Conservation (phyloP, 2,888 invertebrate species). For the Agriopis aurantiaria region DNA sequence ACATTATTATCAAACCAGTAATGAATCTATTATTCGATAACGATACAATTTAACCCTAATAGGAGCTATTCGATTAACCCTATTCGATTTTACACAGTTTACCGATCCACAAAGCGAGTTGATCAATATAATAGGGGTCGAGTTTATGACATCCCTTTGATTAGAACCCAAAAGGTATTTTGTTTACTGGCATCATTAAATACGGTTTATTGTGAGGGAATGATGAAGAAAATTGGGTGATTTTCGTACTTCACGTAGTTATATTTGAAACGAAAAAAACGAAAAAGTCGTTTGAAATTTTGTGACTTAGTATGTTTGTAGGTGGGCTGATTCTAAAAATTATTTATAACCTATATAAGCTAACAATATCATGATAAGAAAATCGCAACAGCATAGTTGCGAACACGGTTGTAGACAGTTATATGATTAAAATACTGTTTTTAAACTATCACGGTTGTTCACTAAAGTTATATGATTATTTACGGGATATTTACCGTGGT, state of each 20-base stretch:
- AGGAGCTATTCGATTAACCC: constrained; percentile 13
- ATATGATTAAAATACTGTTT: too few relatives aligned
- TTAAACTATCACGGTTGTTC: too few relatives aligned
- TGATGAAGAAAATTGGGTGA: background rate
- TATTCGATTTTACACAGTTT: constrained; percentile 22
- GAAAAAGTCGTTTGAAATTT: too few relatives aligned
- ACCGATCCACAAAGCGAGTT: constrained; percentile 23
- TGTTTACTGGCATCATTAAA: constrained; percentile 27
- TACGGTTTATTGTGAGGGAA: constrained; percentile 2
- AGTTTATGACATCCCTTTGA: constrained; percentile 30
- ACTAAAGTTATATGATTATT: too few relatives aligned
- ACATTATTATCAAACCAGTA: background rate
- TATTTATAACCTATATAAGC: too few relatives aligned
- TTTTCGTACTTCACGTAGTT: background rate
- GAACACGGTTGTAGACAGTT: too few relatives aligned
- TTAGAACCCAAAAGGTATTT: constrained; percentile 24
- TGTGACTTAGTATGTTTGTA: too few relatives aligned
- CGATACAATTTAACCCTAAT: constrained; percentile 5
- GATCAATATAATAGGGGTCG: constrained; percentile 27
- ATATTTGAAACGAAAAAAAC: background rate
- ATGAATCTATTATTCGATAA: background rate
- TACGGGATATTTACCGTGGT: too few relatives aligned
- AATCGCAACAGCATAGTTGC: too few relatives aligned
- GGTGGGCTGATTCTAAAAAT: too few relatives aligned
- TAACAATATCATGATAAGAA: too few relatives aligned